phyloP scores from a whole-genome alignment of 1,140 invertebrate species.

The Fopius arisanus region DNA sequence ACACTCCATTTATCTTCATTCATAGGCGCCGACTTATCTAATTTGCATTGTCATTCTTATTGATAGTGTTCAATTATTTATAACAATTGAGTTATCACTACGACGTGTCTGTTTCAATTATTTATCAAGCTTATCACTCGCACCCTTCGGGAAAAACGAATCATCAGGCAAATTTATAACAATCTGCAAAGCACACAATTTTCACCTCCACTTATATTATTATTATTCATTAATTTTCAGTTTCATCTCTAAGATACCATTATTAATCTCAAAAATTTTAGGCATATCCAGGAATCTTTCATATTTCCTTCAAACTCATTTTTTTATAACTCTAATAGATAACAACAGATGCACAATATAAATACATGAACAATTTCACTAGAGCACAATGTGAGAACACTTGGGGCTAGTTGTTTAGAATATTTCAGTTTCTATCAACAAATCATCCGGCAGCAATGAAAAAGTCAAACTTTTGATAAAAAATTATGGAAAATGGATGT shows the following conservation, averaged over 20 bases:
- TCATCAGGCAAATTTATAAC: slow-evolving; percentile 12
- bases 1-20: slow-evolving; percentile 26
- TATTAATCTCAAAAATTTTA: neutral
- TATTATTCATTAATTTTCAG: neutral
- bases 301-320: neutral
- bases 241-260: neutral
- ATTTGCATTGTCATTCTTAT: slow-evolving; percentile 17
- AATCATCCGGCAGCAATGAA: neutral
- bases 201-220: slow-evolving; percentile 1
- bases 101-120: neutral
- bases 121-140: slow-evolving; percentile 22
- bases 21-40: slow-evolving; percentile 36
- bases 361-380: slow-evolving; percentile 4
- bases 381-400: neutral
- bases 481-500: neutral
- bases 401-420: neutral
- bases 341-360: slow-evolving; percentile 6
- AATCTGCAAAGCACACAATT: slow-evolving; percentile 12
- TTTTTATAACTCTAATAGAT: neutral
- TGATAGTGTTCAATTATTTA: slow-evolving; percentile 1
- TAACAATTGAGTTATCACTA: slow-evolving; percentile 7
- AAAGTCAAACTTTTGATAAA: neutral
- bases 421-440: neutral
- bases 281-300: neutral
- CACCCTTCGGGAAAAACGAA: slow-evolving; percentile 7